These are phyloP conservation scores for Cinclus mexicanus DNA, from an alignment of 2,113 vertebrate species.

Conservation along the genomic window DNA sequence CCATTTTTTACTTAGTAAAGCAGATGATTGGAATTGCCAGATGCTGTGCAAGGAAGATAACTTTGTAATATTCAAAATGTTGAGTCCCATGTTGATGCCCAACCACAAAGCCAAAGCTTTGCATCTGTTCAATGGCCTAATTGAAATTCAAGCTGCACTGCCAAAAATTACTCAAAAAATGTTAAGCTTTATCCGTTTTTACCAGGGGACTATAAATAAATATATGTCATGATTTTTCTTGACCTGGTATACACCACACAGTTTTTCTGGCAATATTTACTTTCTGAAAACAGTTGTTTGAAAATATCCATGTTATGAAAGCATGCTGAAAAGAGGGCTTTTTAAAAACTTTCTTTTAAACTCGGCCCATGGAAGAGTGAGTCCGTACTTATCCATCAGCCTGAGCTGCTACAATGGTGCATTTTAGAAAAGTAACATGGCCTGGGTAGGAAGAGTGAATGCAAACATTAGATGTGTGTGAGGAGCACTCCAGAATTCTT, in stretches of 20 bases:
- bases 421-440: not conserved
- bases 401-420: not conserved
- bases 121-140: constrained; percentile 36
- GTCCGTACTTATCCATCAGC: not conserved
- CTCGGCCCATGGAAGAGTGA: not conserved
- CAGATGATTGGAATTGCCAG: not conserved
- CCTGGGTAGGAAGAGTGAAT: not conserved
- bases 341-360: not conserved
- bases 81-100: not conserved
- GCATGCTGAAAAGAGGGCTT: not conserved
- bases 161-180: not conserved
- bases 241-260: not conserved
- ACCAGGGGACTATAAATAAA: not conserved
- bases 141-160: not conserved
- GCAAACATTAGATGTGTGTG: not conserved
- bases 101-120: constrained; percentile 26
- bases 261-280: not conserved
- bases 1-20: not conserved
- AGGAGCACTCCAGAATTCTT: not conserved
- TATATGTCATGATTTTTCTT: not conserved
- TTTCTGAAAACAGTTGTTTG: not conserved
- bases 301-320: not conserved
- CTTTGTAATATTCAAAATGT: not conserved
- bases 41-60: constrained; percentile 33
- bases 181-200: not conserved